A percentile compares a stretch with the other conserved stretches of the same genome.
Evolutionary conservation across 2,888 invertebrate species (phyloP).

Genomic region (Stenodera caucasica): DNA sequence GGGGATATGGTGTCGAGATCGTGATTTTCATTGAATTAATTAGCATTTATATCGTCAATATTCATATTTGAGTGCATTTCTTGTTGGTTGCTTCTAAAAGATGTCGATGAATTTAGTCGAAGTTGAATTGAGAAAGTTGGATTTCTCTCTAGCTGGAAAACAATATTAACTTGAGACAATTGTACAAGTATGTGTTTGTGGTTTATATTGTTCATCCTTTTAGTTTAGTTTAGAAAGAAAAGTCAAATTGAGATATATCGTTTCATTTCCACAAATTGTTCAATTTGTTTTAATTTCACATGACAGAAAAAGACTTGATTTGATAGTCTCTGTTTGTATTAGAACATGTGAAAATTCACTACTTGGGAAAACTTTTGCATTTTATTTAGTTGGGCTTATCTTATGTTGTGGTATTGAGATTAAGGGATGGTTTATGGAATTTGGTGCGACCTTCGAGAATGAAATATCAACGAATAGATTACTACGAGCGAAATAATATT

Average conservation of each 20-base stretch:
- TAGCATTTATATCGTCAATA: too few relatives aligned
- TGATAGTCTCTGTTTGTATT: not conserved
- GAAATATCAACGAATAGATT: too few relatives aligned
- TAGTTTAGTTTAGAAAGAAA: not conserved
- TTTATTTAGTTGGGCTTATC: too few relatives aligned
- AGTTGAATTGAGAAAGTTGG: not conserved
- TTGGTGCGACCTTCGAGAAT: too few relatives aligned
- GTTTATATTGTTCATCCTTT: not conserved
- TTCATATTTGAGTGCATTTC: not conserved
- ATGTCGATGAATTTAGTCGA: too few relatives aligned
- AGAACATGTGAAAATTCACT: too few relatives aligned
- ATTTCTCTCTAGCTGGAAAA: not conserved
- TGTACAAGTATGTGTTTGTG: not conserved
- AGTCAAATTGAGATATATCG: not conserved
- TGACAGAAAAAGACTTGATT: not conserved
- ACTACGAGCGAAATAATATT: too few relatives aligned
- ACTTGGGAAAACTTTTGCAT: too few relatives aligned
- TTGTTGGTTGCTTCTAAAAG: not conserved
- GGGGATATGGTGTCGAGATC: too few relatives aligned
- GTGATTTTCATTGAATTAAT: too few relatives aligned
- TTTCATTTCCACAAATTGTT: constrained; percentile 1
- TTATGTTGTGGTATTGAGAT: too few relatives aligned
- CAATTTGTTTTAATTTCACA: constrained; percentile 4
- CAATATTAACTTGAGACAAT: not conserved
- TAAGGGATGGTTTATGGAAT: too few relatives aligned